These are phyloP conservation scores for Sceliomorpha sp. DNA, from an alignment of 2,888 invertebrate genomes.

Conservation along the genomic window DNA sequence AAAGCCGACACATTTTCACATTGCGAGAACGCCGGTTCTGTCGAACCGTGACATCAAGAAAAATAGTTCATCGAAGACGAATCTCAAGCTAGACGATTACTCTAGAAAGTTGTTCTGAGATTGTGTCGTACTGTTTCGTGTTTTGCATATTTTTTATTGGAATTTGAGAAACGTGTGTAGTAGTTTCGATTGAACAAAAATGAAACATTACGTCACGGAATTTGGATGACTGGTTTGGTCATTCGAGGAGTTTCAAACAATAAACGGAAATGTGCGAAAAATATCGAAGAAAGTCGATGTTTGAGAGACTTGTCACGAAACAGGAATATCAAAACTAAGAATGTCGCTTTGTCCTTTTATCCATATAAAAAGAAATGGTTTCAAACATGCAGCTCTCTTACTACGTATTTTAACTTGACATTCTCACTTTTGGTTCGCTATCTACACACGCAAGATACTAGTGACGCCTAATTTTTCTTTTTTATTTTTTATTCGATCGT, in stretches of 20 bases:
- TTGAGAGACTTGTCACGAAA: conserved; percentile 52
- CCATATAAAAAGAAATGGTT: conserved; percentile 69
- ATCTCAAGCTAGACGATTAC: conserved; percentile 43
- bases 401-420: conserved; percentile 55
- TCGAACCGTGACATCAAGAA: conserved; percentile 41
- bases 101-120: conserved; percentile 11
- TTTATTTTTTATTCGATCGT: conserved; percentile 25
- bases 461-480: conserved; percentile 49
- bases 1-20: conserved; percentile 44
- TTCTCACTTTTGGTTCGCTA: conserved; percentile 55
- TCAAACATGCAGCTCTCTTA: conserved; percentile 60
- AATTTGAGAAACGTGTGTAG: no score
- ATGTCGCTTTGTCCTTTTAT: conserved; percentile 64
- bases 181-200: conserved; percentile 20
- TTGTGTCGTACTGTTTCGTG: conserved; percentile 1
- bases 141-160: conserved; percentile 3
- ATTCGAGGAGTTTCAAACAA: conserved; percentile 62
- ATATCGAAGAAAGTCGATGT: conserved; percentile 52
- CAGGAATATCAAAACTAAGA: conserved; percentile 63
- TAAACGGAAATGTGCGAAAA: conserved; percentile 69
- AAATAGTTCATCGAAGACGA: conserved; percentile 48
- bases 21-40: conserved; percentile 42
- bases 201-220: conserved; percentile 56
- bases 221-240: conserved; percentile 56
- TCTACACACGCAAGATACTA: conserved; percentile 62